Percentiles rank a stretch among this genome's conserved stretches.
phyloP scores from a whole-genome alignment of 2,113 vertebrate genomes.

The Myrmecophaga tridactyla region DNA sequence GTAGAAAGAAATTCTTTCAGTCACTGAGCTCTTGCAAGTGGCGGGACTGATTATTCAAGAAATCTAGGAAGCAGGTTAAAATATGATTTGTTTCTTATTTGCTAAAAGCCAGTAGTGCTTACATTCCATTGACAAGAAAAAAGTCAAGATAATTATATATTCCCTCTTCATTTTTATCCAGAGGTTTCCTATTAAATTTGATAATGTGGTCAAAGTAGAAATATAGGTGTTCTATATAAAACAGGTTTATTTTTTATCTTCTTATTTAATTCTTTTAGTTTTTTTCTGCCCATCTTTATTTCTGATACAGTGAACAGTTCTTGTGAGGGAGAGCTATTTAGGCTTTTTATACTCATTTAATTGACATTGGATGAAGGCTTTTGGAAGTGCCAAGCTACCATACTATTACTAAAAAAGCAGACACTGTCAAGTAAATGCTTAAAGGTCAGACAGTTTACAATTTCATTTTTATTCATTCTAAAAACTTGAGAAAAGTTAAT shows the following conservation, averaged over 20 bases:
- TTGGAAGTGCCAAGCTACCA: slow-evolving; percentile 29
- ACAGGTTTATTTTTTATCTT: slow-evolving; percentile 35
- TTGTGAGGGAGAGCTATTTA: slow-evolving; percentile 39
- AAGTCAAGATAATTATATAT: slow-evolving; percentile 4
- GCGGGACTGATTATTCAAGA: background rate
- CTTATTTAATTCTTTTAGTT: slow-evolving; percentile 15
- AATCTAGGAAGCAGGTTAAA: background rate
- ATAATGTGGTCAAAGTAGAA: slow-evolving; percentile 40
- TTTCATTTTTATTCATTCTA: slow-evolving; percentile 65
- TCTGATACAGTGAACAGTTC: slow-evolving; percentile 45
- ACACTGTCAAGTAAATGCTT: slow-evolving; percentile 58
- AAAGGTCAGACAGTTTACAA: slow-evolving; percentile 54
- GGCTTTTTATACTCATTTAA: slow-evolving; percentile 38
- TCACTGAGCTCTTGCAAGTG: background rate
- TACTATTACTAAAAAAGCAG: slow-evolving; percentile 59
- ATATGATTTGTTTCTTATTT: slow-evolving; percentile 34
- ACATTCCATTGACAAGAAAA: slow-evolving; percentile 13
- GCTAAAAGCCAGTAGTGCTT: slow-evolving; percentile 30
- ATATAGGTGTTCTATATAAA: slow-evolving; percentile 11
- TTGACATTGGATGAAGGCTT: slow-evolving; percentile 17
- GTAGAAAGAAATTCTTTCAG: background rate
- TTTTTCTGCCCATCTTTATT: slow-evolving; percentile 28
- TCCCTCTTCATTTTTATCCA: slow-evolving; percentile 29
- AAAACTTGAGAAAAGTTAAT: slow-evolving; percentile 58
- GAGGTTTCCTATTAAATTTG: background rate